Percentiles rank a stretch among this genome's conserved stretches.
phyloP scores from a whole-genome alignment of 1,140 invertebrate genomes.

The Zaprionus vittiger region DNA sequence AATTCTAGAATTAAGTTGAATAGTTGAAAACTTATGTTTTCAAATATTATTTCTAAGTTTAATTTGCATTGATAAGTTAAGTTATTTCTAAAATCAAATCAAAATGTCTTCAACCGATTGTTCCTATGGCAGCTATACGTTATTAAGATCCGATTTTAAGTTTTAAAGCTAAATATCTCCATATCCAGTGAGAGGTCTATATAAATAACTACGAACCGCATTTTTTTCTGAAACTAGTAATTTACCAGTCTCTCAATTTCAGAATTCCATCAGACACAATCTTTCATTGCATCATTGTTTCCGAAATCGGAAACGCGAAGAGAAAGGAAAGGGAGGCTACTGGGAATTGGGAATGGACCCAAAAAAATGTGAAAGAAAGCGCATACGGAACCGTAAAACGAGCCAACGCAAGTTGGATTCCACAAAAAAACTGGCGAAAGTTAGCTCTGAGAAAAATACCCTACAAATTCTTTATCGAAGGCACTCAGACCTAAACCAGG shows the following conservation, averaged over 20 bases:
- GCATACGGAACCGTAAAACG: constrained; percentile 76
- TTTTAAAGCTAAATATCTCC: no score
- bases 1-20: no score
- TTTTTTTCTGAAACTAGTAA: neutral
- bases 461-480: neutral
- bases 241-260: constrained; percentile 17
- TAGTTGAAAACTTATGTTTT: no score
- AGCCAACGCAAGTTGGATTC: constrained; percentile 28
- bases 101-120: no score
- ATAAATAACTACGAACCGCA: neutral
- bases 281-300: constrained; percentile 82
- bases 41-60: no score
- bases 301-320: constrained; percentile 78
- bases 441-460: neutral
- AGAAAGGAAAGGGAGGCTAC: constrained; percentile 83
- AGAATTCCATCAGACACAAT: constrained; percentile 84
- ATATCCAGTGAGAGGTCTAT: neutral
- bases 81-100: no score
- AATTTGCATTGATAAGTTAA: no score
- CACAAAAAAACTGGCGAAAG: neutral
- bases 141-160: no score
- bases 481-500: neutral
- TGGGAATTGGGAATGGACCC: constrained; percentile 81
- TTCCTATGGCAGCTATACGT: no score
- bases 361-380: constrained; percentile 77